Evolutionary conservation across 2,797 vertebrate genomes (phyloP).

Genomic region (Distichodus sexfasciatus): DNA sequence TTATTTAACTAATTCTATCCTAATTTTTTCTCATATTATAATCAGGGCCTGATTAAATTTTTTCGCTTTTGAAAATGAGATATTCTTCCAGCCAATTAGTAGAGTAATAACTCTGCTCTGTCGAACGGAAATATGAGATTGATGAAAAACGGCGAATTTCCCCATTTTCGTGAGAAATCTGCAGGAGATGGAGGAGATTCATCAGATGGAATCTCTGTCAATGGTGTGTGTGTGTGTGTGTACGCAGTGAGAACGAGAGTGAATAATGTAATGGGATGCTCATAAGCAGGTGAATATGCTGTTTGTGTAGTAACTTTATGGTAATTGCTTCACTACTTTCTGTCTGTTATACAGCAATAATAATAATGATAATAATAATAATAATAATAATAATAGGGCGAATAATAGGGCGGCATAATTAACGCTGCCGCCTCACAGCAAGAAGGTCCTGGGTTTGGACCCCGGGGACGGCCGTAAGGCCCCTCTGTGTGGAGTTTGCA

Average conservation of each 20-base stretch:
- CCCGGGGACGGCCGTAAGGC: no score
- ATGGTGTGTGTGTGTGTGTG: constrained; percentile 44
- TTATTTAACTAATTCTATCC: constrained; percentile 70
- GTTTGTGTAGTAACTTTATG: not conserved
- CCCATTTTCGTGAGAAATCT: constrained; percentile 51
- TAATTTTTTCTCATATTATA: constrained; percentile 75
- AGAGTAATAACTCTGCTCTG: constrained; percentile 69
- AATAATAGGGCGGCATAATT: no score
- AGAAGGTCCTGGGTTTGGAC: no score
- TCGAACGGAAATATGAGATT: constrained; percentile 68
- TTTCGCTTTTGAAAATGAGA: constrained; percentile 68
- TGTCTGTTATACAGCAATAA: no score
- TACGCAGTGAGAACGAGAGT: constrained; percentile 27
- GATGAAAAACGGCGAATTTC: constrained; percentile 62
- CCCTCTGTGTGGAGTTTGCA: no score
- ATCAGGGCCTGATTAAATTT: constrained; percentile 73
- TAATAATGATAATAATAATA: no score
- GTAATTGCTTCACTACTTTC: not conserved
- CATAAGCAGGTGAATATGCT: not conserved
- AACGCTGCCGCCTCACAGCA: no score
- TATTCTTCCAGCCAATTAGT: constrained; percentile 74
- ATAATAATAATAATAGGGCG: no score
- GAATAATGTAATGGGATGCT: constrained; percentile 1
- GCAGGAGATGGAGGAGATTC: constrained; percentile 52
- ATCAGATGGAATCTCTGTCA: constrained; percentile 59